phyloP scores from a whole-genome alignment of 2,113 vertebrate genomes.

The Ceyx cyanopectus region DNA sequence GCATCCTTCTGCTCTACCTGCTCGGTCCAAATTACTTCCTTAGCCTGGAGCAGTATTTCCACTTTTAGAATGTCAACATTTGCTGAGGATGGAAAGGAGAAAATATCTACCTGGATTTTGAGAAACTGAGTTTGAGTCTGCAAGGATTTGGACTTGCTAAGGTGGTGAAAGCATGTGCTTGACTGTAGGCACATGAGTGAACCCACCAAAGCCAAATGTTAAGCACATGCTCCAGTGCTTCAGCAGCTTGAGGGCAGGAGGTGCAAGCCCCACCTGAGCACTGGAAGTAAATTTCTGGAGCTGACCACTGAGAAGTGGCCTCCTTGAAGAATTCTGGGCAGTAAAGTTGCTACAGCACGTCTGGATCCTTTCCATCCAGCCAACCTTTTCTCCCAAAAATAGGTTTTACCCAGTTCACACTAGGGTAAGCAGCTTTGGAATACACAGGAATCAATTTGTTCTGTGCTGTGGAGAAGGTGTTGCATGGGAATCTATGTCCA shows the following conservation, averaged over 20 bases:
- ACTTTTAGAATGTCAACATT: not conserved
- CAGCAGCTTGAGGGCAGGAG: not conserved
- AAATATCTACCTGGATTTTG: not conserved
- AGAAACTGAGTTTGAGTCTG: not conserved
- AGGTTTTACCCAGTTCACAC: not conserved
- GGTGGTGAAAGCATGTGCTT: not conserved
- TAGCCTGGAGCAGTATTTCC: not conserved
- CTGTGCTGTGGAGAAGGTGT: not conserved
- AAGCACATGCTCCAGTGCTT: not conserved
- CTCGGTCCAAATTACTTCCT: not conserved
- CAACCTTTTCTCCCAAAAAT: not conserved
- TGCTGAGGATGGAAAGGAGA: not conserved
- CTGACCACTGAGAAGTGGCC: not conserved
- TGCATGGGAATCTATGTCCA: not conserved
- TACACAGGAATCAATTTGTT: not conserved
- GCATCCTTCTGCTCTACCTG: not conserved
- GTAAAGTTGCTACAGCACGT: not conserved
- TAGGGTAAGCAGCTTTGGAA: not conserved
- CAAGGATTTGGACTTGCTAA: not conserved
- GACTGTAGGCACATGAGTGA: accelerated
- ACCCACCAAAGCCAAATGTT: not conserved
- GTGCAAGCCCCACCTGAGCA: not conserved
- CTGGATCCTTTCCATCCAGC: not conserved
- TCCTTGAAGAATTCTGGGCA: not conserved
- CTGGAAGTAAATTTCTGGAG: not conserved